Conservation (phyloP, 2,113 vertebrate genomes). For the Hoplias malabaricus region DNA sequence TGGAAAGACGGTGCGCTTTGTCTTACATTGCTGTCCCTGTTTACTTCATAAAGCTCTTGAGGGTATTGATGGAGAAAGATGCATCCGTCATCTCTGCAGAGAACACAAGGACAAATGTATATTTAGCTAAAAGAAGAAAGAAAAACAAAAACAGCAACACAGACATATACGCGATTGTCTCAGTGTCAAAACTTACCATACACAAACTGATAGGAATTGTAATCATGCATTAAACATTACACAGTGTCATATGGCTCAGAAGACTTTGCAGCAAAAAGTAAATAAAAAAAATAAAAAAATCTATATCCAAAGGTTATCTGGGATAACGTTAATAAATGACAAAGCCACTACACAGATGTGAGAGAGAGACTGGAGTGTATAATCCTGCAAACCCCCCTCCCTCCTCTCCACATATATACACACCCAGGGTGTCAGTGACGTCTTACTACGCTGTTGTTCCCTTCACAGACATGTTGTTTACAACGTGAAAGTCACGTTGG, state of each 20-base stretch:
- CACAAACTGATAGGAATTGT: neutral
- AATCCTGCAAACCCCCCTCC: neutral
- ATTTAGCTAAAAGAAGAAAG: neutral
- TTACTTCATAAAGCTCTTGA: slow-evolving; percentile 75
- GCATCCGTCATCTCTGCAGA: slow-evolving; percentile 76
- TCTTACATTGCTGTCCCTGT: slow-evolving; percentile 72
- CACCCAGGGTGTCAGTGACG: slow-evolving; percentile 51
- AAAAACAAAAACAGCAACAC: neutral
- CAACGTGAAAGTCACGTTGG: slow-evolving; percentile 27
- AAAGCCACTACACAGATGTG: neutral
- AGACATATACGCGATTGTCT: neutral
- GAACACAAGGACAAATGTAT: slow-evolving; percentile 58
- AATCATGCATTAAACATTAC: neutral
- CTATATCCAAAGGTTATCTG: neutral
- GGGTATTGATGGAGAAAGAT: slow-evolving; percentile 74
- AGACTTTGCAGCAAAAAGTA: neutral
- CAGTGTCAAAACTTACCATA: too few species aligned
- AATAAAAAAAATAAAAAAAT: too few species aligned
- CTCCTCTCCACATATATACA: neutral
- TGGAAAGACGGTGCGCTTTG: slow-evolving; percentile 77
- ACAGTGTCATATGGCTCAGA: neutral
- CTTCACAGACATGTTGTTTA: slow-evolving; percentile 42
- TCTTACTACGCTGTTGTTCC: slow-evolving; percentile 56
- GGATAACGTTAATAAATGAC: neutral
- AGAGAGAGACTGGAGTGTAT: neutral